Percentiles rank a stretch among this genome's conserved stretches.
phyloP scores from a whole-genome alignment of 2,888 invertebrate genomes.

The Microlaimidae sp. region DNA sequence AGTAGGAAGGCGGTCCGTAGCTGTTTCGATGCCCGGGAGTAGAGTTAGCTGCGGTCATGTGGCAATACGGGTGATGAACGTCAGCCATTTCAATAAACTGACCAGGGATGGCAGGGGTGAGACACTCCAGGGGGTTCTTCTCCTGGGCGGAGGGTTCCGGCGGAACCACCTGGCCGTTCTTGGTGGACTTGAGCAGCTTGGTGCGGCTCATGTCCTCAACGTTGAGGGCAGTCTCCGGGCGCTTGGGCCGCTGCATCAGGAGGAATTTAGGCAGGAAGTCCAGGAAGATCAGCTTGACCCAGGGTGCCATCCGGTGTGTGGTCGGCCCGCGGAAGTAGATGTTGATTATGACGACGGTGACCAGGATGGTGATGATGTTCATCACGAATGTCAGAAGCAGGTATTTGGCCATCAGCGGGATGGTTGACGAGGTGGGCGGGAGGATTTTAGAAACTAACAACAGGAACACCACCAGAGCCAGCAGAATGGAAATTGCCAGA shows the following conservation, averaged over 20 bases:
- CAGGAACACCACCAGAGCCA: slow-evolving; percentile 97
- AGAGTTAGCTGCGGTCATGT: no score
- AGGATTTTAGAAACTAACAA: slow-evolving; percentile 94
- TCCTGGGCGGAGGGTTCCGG: slow-evolving; percentile 17
- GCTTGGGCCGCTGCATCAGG: slow-evolving; percentile 73
- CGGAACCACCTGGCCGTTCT: slow-evolving; percentile 30
- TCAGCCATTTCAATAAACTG: slow-evolving; percentile 9
- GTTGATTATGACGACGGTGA: slow-evolving; percentile 96
- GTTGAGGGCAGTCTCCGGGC: background rate
- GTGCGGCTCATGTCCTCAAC: slow-evolving; percentile 16
- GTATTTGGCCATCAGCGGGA: slow-evolving; percentile 67
- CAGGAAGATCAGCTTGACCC: slow-evolving; percentile 84
- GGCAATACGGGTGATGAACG: slow-evolving; percentile 20
- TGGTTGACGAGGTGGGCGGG: slow-evolving; percentile 89
- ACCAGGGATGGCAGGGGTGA: background rate
- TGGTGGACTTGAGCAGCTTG: slow-evolving; percentile 31
- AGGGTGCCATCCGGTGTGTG: slow-evolving; percentile 93
- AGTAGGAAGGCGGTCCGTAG: background rate
- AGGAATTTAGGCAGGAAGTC: slow-evolving; percentile 77
- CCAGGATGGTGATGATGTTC: slow-evolving; percentile 97
- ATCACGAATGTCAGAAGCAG: slow-evolving; percentile 97
- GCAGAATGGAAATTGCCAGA: slow-evolving; percentile 73
- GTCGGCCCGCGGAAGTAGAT: slow-evolving; percentile 91
- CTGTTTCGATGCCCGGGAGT: slow-evolving; percentile 7
- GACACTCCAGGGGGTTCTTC: background rate